phyloP scores from a whole-genome alignment of 2,888 invertebrate genomes.

The Drosophila prostipennis region DNA sequence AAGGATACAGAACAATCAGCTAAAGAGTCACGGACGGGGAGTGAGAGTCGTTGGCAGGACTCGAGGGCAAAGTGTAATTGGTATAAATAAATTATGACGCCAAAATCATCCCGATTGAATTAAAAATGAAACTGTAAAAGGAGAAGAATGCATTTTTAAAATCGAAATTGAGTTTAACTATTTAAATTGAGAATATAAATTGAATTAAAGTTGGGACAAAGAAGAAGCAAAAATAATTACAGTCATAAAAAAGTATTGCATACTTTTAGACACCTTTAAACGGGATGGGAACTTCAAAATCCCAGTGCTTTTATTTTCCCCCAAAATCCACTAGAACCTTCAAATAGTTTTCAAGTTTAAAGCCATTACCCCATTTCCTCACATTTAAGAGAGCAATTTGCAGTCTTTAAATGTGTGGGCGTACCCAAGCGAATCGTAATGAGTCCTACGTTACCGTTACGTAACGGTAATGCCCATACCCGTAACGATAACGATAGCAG shows the following conservation, averaged over 20 bases:
- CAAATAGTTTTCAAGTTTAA: background rate
- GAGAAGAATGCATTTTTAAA: constrained; percentile 1
- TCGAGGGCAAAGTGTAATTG: constrained; percentile 25
- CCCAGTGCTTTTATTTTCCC: background rate
- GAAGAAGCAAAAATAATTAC: no score
- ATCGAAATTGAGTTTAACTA: background rate
- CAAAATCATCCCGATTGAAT: constrained; percentile 32
- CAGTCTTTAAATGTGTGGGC: constrained; percentile 23
- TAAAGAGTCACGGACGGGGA: constrained; percentile 28
- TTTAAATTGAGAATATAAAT: constrained; percentile 7
- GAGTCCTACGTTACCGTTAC: constrained; percentile 53
- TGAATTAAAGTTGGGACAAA: background rate
- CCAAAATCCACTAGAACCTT: background rate
- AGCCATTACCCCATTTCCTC: background rate
- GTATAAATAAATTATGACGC: constrained; percentile 36
- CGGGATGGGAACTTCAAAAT: no score
- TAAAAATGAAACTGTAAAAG: constrained; percentile 17
- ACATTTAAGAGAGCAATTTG: constrained; percentile 18
- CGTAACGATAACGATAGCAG: constrained; percentile 47
- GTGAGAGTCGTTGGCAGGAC: background rate
- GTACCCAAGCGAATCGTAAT: constrained; percentile 65
- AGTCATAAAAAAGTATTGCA: no score
- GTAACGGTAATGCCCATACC: constrained; percentile 49
- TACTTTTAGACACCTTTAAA: no score
- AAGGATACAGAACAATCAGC: constrained; percentile 37